These are phyloP conservation scores for Cepphus grylle DNA, from an alignment of 2,113 vertebrate genomes.

Conservation along the genomic window DNA sequence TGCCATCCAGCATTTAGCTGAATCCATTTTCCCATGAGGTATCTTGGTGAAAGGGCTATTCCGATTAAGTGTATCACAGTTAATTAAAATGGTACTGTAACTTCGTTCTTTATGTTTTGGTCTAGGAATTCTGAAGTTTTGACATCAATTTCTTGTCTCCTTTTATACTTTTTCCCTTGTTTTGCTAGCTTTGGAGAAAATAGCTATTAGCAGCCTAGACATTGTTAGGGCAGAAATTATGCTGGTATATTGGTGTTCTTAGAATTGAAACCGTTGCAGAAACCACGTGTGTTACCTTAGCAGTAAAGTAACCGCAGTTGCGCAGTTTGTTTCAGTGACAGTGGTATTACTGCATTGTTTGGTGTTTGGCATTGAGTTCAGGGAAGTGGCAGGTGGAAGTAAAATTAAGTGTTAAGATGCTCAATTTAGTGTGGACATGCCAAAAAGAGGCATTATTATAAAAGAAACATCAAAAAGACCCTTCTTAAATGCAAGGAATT, in stretches of 20 bases:
- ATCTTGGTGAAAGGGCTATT: background rate
- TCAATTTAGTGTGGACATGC: background rate
- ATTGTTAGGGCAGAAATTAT: background rate
- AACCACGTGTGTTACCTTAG: background rate
- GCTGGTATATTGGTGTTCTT: accelerated
- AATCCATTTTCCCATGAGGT: background rate
- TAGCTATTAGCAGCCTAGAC: background rate
- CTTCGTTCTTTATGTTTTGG: background rate
- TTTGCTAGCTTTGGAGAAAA: background rate
- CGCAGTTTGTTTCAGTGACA: background rate
- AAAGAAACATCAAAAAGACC: background rate
- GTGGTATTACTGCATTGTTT: background rate
- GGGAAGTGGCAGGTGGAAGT: background rate
- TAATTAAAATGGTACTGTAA: background rate
- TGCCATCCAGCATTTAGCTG: background rate
- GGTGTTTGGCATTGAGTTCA: background rate
- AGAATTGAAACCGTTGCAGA: background rate
- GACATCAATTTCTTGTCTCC: background rate
- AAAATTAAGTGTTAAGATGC: background rate
- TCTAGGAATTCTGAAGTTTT: background rate
- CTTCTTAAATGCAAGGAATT: background rate
- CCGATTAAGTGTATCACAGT: background rate
- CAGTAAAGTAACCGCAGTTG: background rate
- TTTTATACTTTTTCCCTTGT: background rate
- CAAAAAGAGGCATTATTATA: background rate